Evolutionary conservation across 2,888 invertebrate genomes (phyloP).

Genomic region (Lordiphosa andalusiaca): DNA sequence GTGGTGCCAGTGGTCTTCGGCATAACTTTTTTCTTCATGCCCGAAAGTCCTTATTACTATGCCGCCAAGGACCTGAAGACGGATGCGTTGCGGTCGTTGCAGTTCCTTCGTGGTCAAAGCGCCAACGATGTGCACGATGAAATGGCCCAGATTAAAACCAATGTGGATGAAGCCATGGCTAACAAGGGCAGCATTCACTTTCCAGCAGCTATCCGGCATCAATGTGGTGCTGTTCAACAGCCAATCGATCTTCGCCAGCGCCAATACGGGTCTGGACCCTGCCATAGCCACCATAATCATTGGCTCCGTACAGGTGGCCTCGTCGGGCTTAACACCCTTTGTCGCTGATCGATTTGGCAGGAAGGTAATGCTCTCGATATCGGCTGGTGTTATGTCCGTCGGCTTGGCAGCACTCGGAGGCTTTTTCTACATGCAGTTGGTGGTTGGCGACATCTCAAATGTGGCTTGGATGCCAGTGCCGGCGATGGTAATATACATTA

Average conservation of each 20-base stretch:
- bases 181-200: constrained; percentile 82
- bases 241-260: constrained; percentile 85
- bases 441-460: constrained; percentile 77
- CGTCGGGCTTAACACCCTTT: constrained; percentile 86
- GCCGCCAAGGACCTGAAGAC: constrained; percentile 82
- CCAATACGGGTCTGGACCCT: constrained; percentile 84
- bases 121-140: constrained; percentile 84
- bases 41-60: constrained; percentile 89
- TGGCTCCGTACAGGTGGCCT: constrained; percentile 85
- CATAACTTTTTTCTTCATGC: constrained; percentile 85
- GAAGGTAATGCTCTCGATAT: constrained; percentile 86
- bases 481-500: constrained; percentile 86
- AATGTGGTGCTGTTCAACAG: constrained; percentile 90
- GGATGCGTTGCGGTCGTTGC: constrained; percentile 85
- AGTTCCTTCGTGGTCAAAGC: constrained; percentile 85
- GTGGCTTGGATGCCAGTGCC: constrained; percentile 87
- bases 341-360: constrained; percentile 90
- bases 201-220: constrained; percentile 92
- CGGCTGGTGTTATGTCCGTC: constrained; percentile 85
- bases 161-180: constrained; percentile 80
- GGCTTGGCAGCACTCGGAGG: constrained; percentile 83
- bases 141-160: constrained; percentile 83
- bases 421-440: constrained; percentile 84
- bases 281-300: constrained; percentile 88
- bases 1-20: constrained; percentile 84